Conservation (phyloP, 2,888 invertebrate genomes). For the Chrysolina oricalcia region DNA sequence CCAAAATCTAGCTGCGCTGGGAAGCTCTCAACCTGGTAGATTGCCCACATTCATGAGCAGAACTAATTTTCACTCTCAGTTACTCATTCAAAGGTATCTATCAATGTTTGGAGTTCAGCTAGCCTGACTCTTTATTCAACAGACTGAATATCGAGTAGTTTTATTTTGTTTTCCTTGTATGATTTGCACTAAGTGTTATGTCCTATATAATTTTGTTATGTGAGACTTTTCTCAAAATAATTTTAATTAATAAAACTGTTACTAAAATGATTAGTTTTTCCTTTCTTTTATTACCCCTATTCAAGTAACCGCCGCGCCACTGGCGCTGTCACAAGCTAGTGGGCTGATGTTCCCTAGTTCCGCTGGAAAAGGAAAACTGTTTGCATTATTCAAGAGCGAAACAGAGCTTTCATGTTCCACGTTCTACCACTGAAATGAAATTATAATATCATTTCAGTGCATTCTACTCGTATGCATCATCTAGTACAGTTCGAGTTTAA, state of each 20-base stretch:
- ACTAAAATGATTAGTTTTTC: background rate
- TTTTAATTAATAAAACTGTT: background rate
- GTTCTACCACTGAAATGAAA: no score
- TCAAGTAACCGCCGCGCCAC: no score
- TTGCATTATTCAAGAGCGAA: no score
- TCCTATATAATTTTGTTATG: background rate
- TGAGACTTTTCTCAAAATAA: background rate
- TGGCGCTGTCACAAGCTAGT: no score
- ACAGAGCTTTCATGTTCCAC: no score
- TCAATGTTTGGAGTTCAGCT: constrained; percentile 80
- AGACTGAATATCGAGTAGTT: constrained; percentile 33
- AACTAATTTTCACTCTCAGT: constrained; percentile 78
- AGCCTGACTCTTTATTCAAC: constrained; percentile 64
- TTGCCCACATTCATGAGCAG: constrained; percentile 79
- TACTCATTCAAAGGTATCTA: constrained; percentile 81
- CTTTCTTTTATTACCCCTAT: no score
- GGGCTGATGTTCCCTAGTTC: no score
- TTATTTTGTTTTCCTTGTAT: background rate
- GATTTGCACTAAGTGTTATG: background rate
- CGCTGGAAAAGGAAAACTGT: background rate
- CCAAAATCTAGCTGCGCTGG: constrained; percentile 81
- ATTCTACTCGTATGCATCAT: no score
- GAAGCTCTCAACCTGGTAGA: constrained; percentile 79
- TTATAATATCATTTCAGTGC: no score
- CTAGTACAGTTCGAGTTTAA: no score